Evolutionary conservation across 2,888 invertebrate species (phyloP).

Genomic region (Plemyria rubiginata): DNA sequence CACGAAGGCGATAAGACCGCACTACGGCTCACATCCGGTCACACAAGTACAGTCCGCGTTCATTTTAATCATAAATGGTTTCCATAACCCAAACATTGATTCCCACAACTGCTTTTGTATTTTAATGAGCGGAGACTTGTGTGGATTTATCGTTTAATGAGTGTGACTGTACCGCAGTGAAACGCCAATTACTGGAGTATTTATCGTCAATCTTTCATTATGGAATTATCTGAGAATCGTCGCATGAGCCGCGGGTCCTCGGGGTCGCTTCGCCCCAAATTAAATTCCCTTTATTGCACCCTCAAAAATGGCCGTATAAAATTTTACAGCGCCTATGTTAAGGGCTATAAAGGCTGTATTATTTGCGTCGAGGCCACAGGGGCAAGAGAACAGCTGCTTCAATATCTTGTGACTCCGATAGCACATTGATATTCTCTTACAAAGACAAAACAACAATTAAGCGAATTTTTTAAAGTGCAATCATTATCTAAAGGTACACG

Average conservation of each 20-base stretch:
- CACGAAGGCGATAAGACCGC: conserved; percentile 3
- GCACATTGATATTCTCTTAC: neutral
- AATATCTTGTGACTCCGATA: neutral
- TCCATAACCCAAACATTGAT: too few species aligned
- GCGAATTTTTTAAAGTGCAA: too few species aligned
- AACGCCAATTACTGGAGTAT: conserved; percentile 25
- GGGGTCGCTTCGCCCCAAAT: conserved; percentile 32
- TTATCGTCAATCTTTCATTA: conserved; percentile 27
- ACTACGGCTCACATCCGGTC: neutral
- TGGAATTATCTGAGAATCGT: conserved; percentile 17
- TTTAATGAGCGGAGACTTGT: too few species aligned
- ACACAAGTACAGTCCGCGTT: too few species aligned
- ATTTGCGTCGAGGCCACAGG: conserved; percentile 23
- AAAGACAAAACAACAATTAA: too few species aligned
- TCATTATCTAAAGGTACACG: too few species aligned
- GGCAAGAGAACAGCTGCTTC: neutral
- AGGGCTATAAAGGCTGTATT: conserved; percentile 40
- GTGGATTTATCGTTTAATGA: neutral
- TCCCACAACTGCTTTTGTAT: too few species aligned
- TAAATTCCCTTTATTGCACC: conserved; percentile 42
- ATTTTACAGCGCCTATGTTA: conserved; percentile 45
- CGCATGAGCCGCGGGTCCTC: conserved; percentile 7
- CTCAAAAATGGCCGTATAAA: conserved; percentile 47
- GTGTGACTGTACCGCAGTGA: neutral
- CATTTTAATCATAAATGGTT: too few species aligned